Base-by-base conservation (phyloP, 2,797 vertebrate species). In the Cichlasoma orientale region DNA sequence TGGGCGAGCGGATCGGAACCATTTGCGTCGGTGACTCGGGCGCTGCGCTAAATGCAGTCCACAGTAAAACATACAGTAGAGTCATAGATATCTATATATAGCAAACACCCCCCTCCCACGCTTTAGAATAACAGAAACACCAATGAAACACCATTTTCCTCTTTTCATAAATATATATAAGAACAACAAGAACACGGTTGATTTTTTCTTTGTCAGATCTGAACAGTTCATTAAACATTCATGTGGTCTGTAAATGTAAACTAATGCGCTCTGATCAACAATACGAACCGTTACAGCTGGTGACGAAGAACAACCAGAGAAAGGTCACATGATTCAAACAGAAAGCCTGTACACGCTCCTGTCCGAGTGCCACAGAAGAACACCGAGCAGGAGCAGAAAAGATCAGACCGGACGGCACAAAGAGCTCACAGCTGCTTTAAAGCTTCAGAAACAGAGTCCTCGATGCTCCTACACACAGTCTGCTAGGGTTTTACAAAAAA, bases 211-310 rank as follows among this genome's bases (percentile, higher is more conserved):
- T 82, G 88, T 85, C 85, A 74, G 10, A 86, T 93, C 93, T 91
- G 87, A 82, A 86, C 82, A 88, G 69, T 86, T 85, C n/a, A 74
- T 84, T 92, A 72, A 82, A 96, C 95, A 96, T 95, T 96, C 95
- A 95, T 85, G 90, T 90, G 93, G 95, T 96, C 95, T 95, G 88
- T 91, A 93, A 92, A 94, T 95, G 94, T 95, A 95, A 95, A 96
- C 94, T 69, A 76, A 93, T 90, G 89, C 78, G 3, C 75, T 80
- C 63, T 4, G 41, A 56, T 38, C 57, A 80, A 88, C 82, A 70
- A 70, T 83, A 85, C 63, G 25, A 83, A 81, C 38, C 25, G 16
- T 66, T 61, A 83, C 23, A 21, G 68, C 56, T 72, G 76, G 76
- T 18, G 18, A 91, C 63, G 77, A 13, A 91, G 77, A 83, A 77